Evolutionary conservation across 2,888 invertebrate species (phyloP), one percentile per base, ranked within the genome.

Genomic region (Melanophora roralis): DNA sequence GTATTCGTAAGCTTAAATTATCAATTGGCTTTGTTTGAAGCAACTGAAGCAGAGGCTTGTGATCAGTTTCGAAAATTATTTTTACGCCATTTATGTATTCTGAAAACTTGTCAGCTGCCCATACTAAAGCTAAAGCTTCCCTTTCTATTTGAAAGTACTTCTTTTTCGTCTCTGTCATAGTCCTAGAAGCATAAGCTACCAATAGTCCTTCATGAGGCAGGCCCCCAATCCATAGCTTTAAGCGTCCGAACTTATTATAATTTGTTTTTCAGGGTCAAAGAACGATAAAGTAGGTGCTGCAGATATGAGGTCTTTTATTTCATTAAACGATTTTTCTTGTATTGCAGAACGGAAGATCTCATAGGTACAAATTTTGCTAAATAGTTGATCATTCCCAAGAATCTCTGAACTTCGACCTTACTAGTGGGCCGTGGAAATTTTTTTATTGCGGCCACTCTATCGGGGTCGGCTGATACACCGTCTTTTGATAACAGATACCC

Each of bases 361-460:
- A 71, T 71, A 6, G 21, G 1, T 19, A 72, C 34, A 19, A 72
- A 62, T 14, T 45, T 77, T 2, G 47, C 47, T 1, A 65, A 9
- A 19, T 19, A 77, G 12, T 71, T 71, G 1, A 77, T 65, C 71
- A 77, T 71, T 1, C 77, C 77, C 16, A 77, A 43, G 16, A 77
- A 77, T 59, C 71, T 11, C 12, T 59, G 77, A 14, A 77, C 64
- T 11, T 71, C 64, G 2, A 59, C 51, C n/a, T 71, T 77, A 14
- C 45, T 32, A 0, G 43, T 57, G 1, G 76, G 76, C 19, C 27
- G 4, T 7, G 69, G 38, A 47, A 47, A 76, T 23, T 69, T 60
- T 2, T n/a, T 27, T 11, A 69, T 69, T 11, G 71, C 51, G 0
- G 1, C 49, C 8, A 51, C 40, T 40, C 59, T 49, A 9, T 51